Conservation (phyloP, 2,888 invertebrate genomes). For the Isoperla grammatica region DNA sequence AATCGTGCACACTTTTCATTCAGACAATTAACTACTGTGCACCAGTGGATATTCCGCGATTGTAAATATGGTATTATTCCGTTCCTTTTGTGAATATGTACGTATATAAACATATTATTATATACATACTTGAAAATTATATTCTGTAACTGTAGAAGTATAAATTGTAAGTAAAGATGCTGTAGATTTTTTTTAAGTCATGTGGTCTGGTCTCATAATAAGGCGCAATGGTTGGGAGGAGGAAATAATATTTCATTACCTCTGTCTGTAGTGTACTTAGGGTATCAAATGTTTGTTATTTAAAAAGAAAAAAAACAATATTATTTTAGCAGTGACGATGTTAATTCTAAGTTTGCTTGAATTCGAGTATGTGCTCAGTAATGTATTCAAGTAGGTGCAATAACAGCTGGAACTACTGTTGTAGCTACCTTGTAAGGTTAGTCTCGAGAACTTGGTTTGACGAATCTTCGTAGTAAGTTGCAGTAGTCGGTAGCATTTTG, state of each 20-base stretch:
- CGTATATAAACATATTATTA: conserved; percentile 30
- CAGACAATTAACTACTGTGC: conserved; percentile 4
- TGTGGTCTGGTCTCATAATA: neutral
- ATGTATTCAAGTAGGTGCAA: conserved; percentile 21
- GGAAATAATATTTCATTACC: conserved; percentile 3
- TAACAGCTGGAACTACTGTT: conserved; percentile 14
- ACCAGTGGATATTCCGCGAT: conserved; percentile 28
- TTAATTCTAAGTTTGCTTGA: neutral
- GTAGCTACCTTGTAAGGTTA: too few relatives aligned
- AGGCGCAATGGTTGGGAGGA: neutral
- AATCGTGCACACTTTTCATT: conserved; percentile 14
- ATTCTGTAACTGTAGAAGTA: neutral
- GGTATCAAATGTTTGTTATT: conserved; percentile 9
- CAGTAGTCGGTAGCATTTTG: too few relatives aligned
- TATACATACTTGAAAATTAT: conserved; percentile 21
- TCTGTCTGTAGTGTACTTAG: conserved; percentile 11
- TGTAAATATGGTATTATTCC: conserved; percentile 32
- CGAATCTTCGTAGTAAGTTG: too few relatives aligned
- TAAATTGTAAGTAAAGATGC: conserved; percentile 3
- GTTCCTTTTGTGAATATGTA: conserved; percentile 33
- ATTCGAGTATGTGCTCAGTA: conserved; percentile 1
- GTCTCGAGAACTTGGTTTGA: too few relatives aligned
- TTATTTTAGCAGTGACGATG: conserved; percentile 6
- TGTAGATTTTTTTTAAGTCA: conserved; percentile 6
- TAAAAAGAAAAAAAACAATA: conserved; percentile 1